Base-by-base conservation (phyloP, 2,113 vertebrate genomes). In the Melanostigma gelatinosum region DNA sequence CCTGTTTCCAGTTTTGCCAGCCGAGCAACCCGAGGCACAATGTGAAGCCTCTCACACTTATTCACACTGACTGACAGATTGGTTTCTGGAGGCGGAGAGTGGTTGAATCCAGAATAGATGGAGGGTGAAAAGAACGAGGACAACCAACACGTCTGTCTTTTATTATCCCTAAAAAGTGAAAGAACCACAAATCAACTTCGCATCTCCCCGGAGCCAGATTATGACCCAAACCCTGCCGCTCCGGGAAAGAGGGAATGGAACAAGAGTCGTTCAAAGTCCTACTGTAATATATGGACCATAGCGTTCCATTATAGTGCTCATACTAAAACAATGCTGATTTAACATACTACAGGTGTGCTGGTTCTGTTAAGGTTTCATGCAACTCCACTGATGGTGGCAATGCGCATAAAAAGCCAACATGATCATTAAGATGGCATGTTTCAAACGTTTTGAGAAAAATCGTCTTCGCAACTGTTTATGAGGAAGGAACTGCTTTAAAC, bases 61-160 rank as follows among this genome's bases (percentile, higher is more conserved):
- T 85, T 84, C 87, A 84, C 54, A 10, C 67, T 72, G 78, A 72
- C 83, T 91, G 88, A 80, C 83, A 85, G 79, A 84, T 71, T 70
- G 73, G 84, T 36, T 75, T 91, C 81, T 85, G 87, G 66, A 83
- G 85, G 82, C 75, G 60, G 69, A 73, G 81, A 77, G 82, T 7
- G 80, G 81, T 91, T 84, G 50, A 67, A 85, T 77, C 79, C 72
- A 84, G 71, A 91, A 89, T 77, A 90, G 87, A 86, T 78, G 61
- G 75, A 75, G 78, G 65, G 55, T 70, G 55, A 68, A 76, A 80
- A 72, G 18, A 79, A 79, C 65, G 61, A 82, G 38, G 78, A 85
- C 73, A 88, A 82, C 71, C 82, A 80, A 88, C 79, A 81, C 79
- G 83, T 42, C 71, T 69, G 79, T 82, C 87, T 87, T 89, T 91